Base-by-base conservation (phyloP, 2,113 vertebrate species). In the Caracal caracal region DNA sequence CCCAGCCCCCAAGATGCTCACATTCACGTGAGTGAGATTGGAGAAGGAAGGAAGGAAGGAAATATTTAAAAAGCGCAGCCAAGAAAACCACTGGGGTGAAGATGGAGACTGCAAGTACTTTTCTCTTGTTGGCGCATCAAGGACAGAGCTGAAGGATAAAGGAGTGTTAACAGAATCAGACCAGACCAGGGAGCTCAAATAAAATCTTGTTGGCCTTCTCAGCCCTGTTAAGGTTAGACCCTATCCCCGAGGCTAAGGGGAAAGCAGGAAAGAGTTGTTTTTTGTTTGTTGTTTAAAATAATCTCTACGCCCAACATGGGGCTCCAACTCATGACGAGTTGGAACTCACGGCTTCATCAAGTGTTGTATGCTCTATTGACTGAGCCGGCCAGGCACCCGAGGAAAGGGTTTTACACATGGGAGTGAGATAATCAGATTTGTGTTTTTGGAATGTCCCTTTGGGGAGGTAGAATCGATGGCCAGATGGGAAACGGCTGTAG, bases 51-150 rank as follows among this genome's bases (percentile, higher is more conserved):
- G 43, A 43, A 43, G 43, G 43, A 9, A 43, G 17, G 28, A 81
- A 89, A 59, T 84, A 88, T 78, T 96, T 88, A 33, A 93, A 95
- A 88, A 70, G 28, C 47, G 5, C 26, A 82, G 61, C 86, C 43
- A 76, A 51, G 78, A 65, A 88, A 88, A 61, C 22, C 24, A 11
- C 16, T 80, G 82, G 26, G 8, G 59, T 70, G 76, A 28, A 88
- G 65, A 78, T 53, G 22, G 51, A 93, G 63, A 68, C 51, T 75
- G 63, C 24, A 73, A 70, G 10, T 68, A 88, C 13, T 95, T 93
- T 13, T 75, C 47, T 71, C 53, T 66, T 92, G 47, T 15, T 85
- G 12, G n/a, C 40, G 24, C 30, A 88, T 80, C 63, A 30, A 28
- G 37, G 70, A 43, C 7, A 93, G 51, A 73, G 51, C 19, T 51